Evolutionary conservation across 2,888 invertebrate species (phyloP), one percentile per base, ranked within the genome.

Genomic region (Lathronympha strigana): DNA sequence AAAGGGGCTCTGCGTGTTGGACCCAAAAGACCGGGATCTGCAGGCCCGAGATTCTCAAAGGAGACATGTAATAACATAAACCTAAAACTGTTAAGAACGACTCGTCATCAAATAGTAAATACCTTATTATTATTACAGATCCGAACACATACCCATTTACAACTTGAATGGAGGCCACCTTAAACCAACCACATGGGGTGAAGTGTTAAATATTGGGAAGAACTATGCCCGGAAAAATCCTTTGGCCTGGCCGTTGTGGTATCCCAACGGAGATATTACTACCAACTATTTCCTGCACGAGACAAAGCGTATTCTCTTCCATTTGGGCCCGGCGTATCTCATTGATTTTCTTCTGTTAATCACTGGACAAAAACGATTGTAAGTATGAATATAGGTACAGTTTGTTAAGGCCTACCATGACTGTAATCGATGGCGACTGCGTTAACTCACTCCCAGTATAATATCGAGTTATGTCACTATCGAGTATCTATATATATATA

Each of bases 141-240:
- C 93, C 0, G 88, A 92, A 61, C 90, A 91, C 50, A 93, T 97
- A 49, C 96, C 97, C 0, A 96, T 99, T 4, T 98, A 96, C 89
- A 98, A 99, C 82, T 93, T 98, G 72, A 97, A 98, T 40, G 95
- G 96, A 64, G 97, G 97, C 11, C 95, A 95, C 50, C 93, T 96
- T 43, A 94, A 96, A 73, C 95, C 95, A 2, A 94, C 97, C 33
- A 96, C 96, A 0, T 99, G 98, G 98, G 95, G 95, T 2, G 95
- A 97, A 21, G 94, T 98, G 11, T 93, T 98, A 72, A 90, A 94
- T 61, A 92, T 94, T 63, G 95, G 95, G 11, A 94, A 94, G 76
- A 87, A 90, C 21, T 93, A 95, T 55, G 94, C 94, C 5, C 93
- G 95, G 71, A 92, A 94, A 63, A 94, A 96, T 81, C 98, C 98